Conservation (phyloP, 2,113 vertebrate species). For the Grus americana region DNA sequence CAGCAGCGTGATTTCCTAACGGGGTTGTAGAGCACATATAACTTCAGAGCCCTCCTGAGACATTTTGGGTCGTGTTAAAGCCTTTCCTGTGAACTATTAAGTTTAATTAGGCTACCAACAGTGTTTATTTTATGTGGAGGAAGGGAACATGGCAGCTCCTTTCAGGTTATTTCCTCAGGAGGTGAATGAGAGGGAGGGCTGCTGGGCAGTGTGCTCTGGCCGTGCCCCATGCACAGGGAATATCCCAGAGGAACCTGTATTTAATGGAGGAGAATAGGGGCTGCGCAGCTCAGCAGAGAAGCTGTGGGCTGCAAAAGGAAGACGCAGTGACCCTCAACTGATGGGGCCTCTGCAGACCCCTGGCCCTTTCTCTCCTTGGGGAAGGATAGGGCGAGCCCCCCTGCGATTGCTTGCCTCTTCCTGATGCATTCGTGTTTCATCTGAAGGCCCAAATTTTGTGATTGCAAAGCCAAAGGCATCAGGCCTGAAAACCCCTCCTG, state of each 20-base stretch:
- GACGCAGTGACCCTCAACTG: accelerated
- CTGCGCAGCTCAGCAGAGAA: background rate
- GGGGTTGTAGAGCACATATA: background rate
- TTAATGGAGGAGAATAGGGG: background rate
- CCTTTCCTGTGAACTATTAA: slow-evolving; percentile 9
- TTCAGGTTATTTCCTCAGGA: background rate
- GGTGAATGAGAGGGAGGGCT: background rate
- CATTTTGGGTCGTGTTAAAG: background rate
- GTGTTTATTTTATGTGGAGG: slow-evolving; percentile 28
- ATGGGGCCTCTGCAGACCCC: background rate
- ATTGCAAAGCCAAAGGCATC: background rate
- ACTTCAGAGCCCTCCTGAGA: slow-evolving; percentile 49
- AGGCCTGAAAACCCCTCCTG: background rate
- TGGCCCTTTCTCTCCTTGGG: background rate
- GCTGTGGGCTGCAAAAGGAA: background rate
- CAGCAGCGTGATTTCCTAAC: background rate
- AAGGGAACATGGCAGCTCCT: background rate
- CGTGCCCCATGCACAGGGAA: background rate
- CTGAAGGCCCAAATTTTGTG: background rate
- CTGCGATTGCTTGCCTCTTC: background rate
- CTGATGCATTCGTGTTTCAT: background rate
- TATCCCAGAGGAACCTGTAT: background rate
- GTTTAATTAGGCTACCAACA: background rate
- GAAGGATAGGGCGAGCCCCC: background rate
- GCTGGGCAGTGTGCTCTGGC: background rate